These are phyloP conservation scores for Acanthisitta chloris DNA, from an alignment of 2,113 vertebrate species.

Conservation along the genomic window DNA sequence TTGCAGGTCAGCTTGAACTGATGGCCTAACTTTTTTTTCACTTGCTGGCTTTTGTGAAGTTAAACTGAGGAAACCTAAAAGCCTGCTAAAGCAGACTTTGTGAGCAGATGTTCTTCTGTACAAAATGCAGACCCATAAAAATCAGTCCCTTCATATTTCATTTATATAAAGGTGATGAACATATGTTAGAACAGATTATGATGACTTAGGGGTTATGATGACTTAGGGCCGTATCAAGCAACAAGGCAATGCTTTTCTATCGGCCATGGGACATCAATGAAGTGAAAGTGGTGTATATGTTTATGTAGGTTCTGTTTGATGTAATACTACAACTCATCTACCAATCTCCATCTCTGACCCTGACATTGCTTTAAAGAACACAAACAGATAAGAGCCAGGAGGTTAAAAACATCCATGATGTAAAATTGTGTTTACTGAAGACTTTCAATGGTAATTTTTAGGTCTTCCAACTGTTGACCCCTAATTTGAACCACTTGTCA, in stretches of 20 bases:
- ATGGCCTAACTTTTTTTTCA: not conserved
- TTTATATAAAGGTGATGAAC: not conserved
- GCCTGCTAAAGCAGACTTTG: not conserved
- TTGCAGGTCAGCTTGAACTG: not conserved
- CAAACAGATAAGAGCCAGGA: slow-evolving; percentile 17
- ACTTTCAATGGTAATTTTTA: not conserved
- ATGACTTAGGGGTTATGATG: not conserved
- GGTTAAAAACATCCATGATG: slow-evolving; percentile 2
- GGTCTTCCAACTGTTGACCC: not conserved
- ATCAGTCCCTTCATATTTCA: not conserved
- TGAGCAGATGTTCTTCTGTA: not conserved
- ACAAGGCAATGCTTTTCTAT: not conserved
- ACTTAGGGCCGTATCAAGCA: not conserved
- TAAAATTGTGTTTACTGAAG: slow-evolving; percentile 21
- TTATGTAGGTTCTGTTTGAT: slow-evolving; percentile 13
- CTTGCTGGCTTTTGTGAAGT: not conserved
- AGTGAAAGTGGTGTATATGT: not conserved
- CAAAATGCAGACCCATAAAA: not conserved
- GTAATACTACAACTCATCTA: slow-evolving; percentile 42
- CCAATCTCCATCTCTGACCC: not conserved
- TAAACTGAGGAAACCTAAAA: not conserved
- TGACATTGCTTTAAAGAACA: slow-evolving; percentile 39
- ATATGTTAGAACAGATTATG: not conserved
- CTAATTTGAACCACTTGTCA: not conserved
- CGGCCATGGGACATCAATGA: not conserved